phyloP scores from a whole-genome alignment of 2,888 invertebrate genomes.

The Cordilura impudica region DNA sequence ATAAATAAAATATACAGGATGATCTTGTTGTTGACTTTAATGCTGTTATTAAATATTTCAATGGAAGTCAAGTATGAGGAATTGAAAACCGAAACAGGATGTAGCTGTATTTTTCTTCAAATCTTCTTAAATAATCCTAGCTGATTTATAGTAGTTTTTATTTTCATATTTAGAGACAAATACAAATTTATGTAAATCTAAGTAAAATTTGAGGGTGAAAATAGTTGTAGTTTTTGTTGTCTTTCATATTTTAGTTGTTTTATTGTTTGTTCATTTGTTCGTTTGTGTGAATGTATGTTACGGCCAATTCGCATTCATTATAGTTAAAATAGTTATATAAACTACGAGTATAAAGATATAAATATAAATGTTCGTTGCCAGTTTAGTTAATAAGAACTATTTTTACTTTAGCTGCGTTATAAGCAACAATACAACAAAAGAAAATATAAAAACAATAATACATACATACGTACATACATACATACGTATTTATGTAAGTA shows the following conservation, averaged over 20 bases:
- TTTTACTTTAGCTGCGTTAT: neutral
- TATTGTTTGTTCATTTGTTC: neutral
- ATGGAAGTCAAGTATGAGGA: conserved; percentile 9
- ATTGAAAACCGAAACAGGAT: no score
- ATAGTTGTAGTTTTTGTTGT: neutral
- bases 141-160: conserved; percentile 20
- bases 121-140: conserved; percentile 28
- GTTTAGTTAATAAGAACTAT: neutral
- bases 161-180: no score
- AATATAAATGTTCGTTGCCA: neutral
- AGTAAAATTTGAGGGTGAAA: neutral
- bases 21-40: conserved; percentile 41
- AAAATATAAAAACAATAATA: neutral
- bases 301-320: conserved; percentile 49
- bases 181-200: neutral
- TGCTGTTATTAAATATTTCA: conserved; percentile 14
- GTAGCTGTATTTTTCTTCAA: neutral
- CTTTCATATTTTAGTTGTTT: neutral
- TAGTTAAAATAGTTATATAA: neutral
- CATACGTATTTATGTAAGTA: no score
- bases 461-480: no score
- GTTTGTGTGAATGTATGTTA: neutral
- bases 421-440: conserved; percentile 9
- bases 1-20: conserved; percentile 5
- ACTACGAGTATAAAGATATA: neutral